phyloP scores from a whole-genome alignment of 35 echinoderm and acorn worm species.

The Acanthaster planci region DNA sequence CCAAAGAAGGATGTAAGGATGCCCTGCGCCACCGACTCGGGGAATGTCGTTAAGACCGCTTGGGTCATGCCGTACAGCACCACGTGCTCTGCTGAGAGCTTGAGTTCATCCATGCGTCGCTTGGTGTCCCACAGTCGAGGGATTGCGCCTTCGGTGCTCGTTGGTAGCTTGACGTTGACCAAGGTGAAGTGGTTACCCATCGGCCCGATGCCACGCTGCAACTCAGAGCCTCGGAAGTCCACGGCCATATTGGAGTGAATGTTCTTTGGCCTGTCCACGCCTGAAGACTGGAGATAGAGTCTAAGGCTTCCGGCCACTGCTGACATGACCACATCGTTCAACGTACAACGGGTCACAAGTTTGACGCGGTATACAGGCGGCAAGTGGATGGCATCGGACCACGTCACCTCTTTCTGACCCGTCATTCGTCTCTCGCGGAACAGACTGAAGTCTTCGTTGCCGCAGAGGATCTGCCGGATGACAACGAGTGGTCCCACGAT shows the following conservation, averaged over 20 bases:
- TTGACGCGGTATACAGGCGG: constrained; percentile 38
- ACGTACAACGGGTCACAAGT: constrained; percentile 41
- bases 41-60: constrained; percentile 41
- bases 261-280: constrained; percentile 38
- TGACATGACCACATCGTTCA: constrained; percentile 51
- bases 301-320: constrained; percentile 53
- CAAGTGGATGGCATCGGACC: constrained; percentile 55
- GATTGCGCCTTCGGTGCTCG: constrained; percentile 59
- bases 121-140: constrained; percentile 57
- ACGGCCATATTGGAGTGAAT: constrained; percentile 44
- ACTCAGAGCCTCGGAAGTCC: constrained; percentile 37
- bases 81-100: constrained; percentile 54
- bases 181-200: constrained; percentile 46
- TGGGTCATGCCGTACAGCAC: constrained; percentile 39
- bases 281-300: constrained; percentile 19
- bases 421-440: neutral
- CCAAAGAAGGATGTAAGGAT: constrained; percentile 32
- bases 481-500: constrained; percentile 52
- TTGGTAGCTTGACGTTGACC: constrained; percentile 27
- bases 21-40: constrained; percentile 3
- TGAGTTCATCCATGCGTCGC: constrained; percentile 42
- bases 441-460: constrained; percentile 31
- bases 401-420: constrained; percentile 45
- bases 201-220: neutral
- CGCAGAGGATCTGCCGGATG: constrained; percentile 33